Base-by-base conservation (phyloP, 2,888 invertebrate species). In the Amorpha juglandis region DNA sequence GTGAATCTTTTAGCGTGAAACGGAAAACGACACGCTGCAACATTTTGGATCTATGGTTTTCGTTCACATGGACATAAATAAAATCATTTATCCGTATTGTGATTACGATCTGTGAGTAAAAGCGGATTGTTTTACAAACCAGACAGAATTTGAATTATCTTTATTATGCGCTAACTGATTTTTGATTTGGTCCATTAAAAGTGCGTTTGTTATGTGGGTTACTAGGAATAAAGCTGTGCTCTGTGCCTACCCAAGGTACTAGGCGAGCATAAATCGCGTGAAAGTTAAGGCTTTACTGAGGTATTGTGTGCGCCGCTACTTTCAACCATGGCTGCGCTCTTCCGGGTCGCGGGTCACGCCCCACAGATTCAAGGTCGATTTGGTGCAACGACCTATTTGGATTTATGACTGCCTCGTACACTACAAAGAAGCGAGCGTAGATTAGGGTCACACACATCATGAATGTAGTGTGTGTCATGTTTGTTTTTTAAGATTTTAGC, bases 251-350 rank as follows among this genome's bases (percentile, higher is more conserved):
- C 65, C 68, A 68, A 68, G 63, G 75, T 83, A 88, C 89, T 67
- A 89, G 88, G 87, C 77, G 66, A 69, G 53, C 79, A 89, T 83
- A 77, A 79, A 70, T 67, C 58, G 71, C 80, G 85, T 79, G 89
- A 88, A 88, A 89, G 89, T 87, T 77, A 75, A 73, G 45, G 11
- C 45, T 45, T 45, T 45, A 45, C 45, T 14, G 76, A 75, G 72
- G 79, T 80, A 81, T 84, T 83, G 81, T 82, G 74, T 78, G 77
- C 73, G 75, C 78, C 74, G 78, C 83, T 81, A 86, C 88, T 88
- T 88, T 87, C 86, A 74, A 81, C 71, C 64, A 73, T 52, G 21
- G 63, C 71, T 79, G 83, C 77, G 77, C 70, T 81, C 78, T 86
- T 64, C 66, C 66, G 66, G 68, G 78, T 78, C 79, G 74, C 71